Percentiles rank a stretch among this genome's conserved stretches.
Conservation (phyloP, 2,113 vertebrate genomes). For the Salvator merianae region DNA sequence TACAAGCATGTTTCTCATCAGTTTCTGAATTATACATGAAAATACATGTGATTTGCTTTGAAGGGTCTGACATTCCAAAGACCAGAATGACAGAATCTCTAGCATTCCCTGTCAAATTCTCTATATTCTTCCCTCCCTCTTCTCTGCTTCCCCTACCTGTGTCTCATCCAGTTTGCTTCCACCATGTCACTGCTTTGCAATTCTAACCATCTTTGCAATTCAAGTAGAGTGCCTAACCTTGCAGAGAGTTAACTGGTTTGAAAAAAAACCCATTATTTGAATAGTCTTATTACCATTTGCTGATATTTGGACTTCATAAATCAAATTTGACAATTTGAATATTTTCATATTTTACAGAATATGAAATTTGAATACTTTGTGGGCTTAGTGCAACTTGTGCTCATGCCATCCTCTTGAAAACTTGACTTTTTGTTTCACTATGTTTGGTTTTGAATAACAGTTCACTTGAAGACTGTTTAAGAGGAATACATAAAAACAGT, state of each 20-base stretch:
- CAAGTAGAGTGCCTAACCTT: neutral
- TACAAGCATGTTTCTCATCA: neutral
- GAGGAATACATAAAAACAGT: neutral
- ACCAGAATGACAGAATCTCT: too few species aligned
- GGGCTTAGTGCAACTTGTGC: neutral
- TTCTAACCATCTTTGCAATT: neutral
- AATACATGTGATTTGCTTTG: neutral
- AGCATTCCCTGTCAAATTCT: neutral
- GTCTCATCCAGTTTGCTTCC: neutral
- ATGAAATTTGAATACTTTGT: neutral
- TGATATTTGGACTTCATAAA: neutral
- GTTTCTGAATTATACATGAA: neutral
- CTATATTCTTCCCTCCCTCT: neutral
- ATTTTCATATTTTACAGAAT: neutral
- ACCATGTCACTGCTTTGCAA: neutral
- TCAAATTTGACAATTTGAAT: neutral
- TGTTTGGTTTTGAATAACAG: neutral
- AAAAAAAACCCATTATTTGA: neutral
- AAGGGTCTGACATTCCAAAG: neutral
- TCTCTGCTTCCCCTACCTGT: neutral
- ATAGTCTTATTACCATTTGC: neutral
- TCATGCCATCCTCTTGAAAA: neutral
- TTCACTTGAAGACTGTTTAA: neutral
- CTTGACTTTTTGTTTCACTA: neutral
- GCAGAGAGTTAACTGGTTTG: neutral